These are phyloP conservation scores for Drosophila quadrilineata DNA, from an alignment of 1,140 invertebrate species.

Conservation along the genomic window DNA sequence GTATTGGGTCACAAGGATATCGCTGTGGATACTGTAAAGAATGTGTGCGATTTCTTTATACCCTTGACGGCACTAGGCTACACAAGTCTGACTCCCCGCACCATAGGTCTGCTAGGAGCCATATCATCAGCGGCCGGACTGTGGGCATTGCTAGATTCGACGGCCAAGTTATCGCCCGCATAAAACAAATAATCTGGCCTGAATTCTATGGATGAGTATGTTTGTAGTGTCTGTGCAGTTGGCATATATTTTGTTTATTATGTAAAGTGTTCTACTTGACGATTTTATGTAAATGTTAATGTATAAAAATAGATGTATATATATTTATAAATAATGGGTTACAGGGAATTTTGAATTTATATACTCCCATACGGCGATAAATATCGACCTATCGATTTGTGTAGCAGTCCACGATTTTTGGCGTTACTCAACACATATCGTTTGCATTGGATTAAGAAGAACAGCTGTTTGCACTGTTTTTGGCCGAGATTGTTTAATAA, in stretches of 20 bases:
- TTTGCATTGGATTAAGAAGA: background rate
- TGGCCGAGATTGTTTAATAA: conserved; percentile 30
- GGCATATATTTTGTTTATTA: conserved; percentile 28
- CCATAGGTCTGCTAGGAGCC: conserved; percentile 89
- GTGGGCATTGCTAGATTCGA: conserved; percentile 87
- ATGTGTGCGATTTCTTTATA: conserved; percentile 92
- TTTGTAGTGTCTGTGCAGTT: too few species aligned
- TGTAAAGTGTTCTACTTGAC: conserved; percentile 27
- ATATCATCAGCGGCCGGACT: conserved; percentile 90
- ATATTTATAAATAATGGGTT: background rate
- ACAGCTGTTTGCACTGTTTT: conserved; percentile 23
- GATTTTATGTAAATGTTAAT: conserved; percentile 49
- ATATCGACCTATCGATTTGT: too few species aligned
- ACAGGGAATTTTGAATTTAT: too few species aligned
- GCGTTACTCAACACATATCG: conserved; percentile 35
- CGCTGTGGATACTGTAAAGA: conserved; percentile 90
- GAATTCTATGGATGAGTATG: conserved; percentile 1
- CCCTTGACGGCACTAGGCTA: conserved; percentile 90
- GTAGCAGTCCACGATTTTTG: background rate
- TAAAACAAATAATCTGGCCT: conserved; percentile 35
- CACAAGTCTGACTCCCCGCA: conserved; percentile 87
- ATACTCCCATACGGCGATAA: too few species aligned
- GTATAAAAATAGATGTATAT: conserved; percentile 14
- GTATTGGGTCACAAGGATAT: conserved; percentile 85
- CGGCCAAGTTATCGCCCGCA: conserved; percentile 85